Evolutionary conservation across 2,888 invertebrate species (phyloP), one percentile per base, ranked within the genome.

Genomic region (Prenolepis imparis): DNA sequence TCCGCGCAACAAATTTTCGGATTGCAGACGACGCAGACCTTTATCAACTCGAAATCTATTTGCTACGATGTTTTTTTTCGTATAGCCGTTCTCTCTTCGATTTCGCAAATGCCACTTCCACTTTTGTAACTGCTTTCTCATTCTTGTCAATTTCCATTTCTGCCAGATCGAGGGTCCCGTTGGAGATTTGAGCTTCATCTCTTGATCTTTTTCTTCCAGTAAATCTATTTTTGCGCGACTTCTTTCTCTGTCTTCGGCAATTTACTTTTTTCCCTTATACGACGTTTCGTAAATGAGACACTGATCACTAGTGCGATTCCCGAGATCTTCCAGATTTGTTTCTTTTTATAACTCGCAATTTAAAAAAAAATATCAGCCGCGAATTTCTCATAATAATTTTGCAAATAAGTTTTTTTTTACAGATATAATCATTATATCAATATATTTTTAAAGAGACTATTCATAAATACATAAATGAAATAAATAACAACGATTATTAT

Each of bases 1-100:
- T 90, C 91, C 64, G 64, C 83, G 86, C 90, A 91, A 83, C 91
- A 91, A 84, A 91, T 84, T 85, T 90, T 80, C 82, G 89, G 89
- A 59, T 85, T 70, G 85, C 91, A 91, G 63, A 36, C 28, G 21
- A 64, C 44, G 80, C 90, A 90, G 28, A 61, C 64, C 73, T 86
- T 86, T 89, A 9, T 5, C 36, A 36, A 36, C n/a, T 78, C 67
- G 70, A 28, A 18, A 81, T 72, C 68, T 63, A 21, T 12, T 36
- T 9, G 9, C n/a, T 21, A 1, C 24, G 12, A 28, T 82, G 77
- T 24, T 18, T 75, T 28, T 39, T 28, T 39, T 84, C 32, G 0
- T 28, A n/a, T n/a, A 28, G 28, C 1, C 1, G 63, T 1, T 28
- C 18, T 12, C 6, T 12, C 6, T 15, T 36, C 6, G 59, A 32